Conservation (phyloP, 2,113 vertebrate genomes). For the Cyanoliseus patagonus region DNA sequence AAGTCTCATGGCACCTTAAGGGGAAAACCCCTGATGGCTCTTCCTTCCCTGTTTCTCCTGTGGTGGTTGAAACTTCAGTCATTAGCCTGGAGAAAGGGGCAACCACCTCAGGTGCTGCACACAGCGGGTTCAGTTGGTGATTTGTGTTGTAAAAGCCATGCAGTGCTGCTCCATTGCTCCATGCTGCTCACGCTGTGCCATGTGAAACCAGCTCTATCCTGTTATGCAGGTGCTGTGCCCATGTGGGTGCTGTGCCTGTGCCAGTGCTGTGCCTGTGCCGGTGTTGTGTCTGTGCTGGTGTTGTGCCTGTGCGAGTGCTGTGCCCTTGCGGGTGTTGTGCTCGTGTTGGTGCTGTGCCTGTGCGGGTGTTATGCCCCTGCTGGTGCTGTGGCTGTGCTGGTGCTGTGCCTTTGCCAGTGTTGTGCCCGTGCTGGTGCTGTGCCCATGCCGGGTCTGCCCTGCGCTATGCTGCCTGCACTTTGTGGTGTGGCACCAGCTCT, state of each 20-base stretch:
- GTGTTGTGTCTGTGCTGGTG: not conserved
- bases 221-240: not conserved
- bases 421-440: not conserved
- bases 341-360: not conserved
- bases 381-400: not conserved
- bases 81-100: not conserved
- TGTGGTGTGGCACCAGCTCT: not conserved
- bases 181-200: not conserved
- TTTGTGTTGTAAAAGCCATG: not conserved
- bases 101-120: not conserved
- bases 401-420: not conserved
- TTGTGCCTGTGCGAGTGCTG: not conserved
- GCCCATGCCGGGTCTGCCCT: not conserved
- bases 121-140: accelerated
- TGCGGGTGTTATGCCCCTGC: not conserved
- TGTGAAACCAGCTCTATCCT: not conserved
- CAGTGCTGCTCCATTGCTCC: not conserved
- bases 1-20: not conserved
- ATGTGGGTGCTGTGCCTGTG: not conserved
- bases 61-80: not conserved
- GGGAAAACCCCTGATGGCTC: not conserved
- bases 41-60: not conserved
- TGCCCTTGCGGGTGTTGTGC: not conserved
- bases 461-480: not conserved
- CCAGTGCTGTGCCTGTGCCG: not conserved